Evolutionary conservation across 2,888 invertebrate genomes (phyloP).

Genomic region (Agrochola lychnidis): DNA sequence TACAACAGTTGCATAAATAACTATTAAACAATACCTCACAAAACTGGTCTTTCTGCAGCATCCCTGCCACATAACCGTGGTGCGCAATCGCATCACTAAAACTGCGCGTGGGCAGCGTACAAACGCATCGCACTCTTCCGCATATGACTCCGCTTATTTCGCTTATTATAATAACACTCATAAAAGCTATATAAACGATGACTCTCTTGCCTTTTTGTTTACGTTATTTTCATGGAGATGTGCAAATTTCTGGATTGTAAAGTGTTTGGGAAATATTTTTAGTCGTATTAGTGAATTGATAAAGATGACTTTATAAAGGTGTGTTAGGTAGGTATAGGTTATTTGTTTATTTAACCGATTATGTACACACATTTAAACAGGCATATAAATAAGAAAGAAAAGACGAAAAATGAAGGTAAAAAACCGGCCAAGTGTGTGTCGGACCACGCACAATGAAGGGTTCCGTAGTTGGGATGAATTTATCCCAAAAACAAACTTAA

Average conservation of each 20-base stretch:
- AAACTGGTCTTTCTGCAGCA: conserved; percentile 43
- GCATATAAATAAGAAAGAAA: not conserved
- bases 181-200: conserved; percentile 66
- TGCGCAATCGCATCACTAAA: conserved; percentile 55
- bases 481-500: too few relatives aligned
- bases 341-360: not conserved
- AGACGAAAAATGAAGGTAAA: not conserved
- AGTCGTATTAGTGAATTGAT: not conserved
- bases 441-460: too few relatives aligned
- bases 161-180: conserved; percentile 69
- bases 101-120: conserved; percentile 66
- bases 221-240: conserved; percentile 31
- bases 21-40: too few relatives aligned
- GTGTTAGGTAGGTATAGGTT: not conserved
- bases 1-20: too few relatives aligned
- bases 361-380: not conserved
- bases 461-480: too few relatives aligned
- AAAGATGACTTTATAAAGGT: not conserved
- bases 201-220: conserved; percentile 55
- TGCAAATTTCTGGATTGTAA: conserved; percentile 27
- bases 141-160: conserved; percentile 69
- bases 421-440: too few relatives aligned
- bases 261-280: conserved; percentile 8
- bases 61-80: conserved; percentile 23
- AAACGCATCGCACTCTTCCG: conserved; percentile 69